Evolutionary conservation across 2,797 vertebrate genomes (phyloP).

Genomic region (Tokudaia muenninki): DNA sequence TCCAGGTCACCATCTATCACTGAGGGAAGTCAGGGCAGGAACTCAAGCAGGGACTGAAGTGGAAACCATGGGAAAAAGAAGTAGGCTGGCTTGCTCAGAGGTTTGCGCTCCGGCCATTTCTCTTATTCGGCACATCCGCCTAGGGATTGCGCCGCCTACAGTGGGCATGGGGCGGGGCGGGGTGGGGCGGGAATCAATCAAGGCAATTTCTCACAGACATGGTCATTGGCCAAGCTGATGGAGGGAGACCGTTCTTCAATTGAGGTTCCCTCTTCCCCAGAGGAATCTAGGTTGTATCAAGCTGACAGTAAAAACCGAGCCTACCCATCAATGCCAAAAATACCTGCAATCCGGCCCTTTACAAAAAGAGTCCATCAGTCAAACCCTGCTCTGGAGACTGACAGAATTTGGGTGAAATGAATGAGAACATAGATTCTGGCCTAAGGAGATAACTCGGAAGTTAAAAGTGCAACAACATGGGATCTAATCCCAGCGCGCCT

Average conservation of each 20-base stretch:
- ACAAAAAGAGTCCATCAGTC: background rate
- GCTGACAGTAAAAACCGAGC: background rate
- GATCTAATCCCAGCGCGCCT: accelerated
- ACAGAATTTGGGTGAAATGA: background rate
- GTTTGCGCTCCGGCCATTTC: background rate
- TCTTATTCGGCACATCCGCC: background rate
- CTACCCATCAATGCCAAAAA: background rate
- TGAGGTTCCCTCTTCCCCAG: background rate
- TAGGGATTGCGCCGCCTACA: background rate
- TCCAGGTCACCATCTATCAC: background rate
- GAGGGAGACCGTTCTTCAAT: background rate
- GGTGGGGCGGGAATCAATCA: background rate
- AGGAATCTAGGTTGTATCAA: background rate
- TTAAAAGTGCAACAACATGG: background rate
- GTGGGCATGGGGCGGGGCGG: no score
- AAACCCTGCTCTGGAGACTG: background rate
- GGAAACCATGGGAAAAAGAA: background rate
- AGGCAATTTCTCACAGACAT: background rate
- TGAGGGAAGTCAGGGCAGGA: background rate
- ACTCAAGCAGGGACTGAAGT: background rate
- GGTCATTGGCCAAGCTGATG: background rate
- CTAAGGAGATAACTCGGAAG: background rate
- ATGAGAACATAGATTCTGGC: background rate
- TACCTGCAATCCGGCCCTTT: background rate
- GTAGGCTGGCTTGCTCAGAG: background rate